A percentile compares a stretch with the other conserved stretches of the same genome.
Conservation (phyloP, 2,113 vertebrate species). For the Dicerorhinus sumatrensis region DNA sequence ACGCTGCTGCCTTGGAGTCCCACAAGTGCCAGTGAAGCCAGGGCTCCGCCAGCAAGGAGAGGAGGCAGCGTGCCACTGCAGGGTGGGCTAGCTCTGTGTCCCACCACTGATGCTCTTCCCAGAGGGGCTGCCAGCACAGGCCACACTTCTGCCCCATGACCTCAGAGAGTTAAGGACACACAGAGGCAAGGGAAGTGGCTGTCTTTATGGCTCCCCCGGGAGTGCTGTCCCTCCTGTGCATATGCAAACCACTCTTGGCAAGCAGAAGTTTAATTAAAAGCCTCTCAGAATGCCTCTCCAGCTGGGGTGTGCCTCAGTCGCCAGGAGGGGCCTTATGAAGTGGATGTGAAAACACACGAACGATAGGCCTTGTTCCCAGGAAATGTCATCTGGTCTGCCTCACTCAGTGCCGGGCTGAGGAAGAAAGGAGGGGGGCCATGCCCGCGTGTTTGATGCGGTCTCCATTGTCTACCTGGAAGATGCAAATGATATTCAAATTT, state of each 20-base stretch:
- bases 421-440: fast-evolving
- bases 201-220: conserved; percentile 66
- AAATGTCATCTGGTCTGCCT: conserved; percentile 76
- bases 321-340: conserved; percentile 75
- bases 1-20: conserved; percentile 45
- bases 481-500: conserved; percentile 89
- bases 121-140: conserved; percentile 9
- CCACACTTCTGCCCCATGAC: conserved; percentile 33
- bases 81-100: not conserved
- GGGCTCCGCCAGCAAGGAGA: conserved; percentile 55
- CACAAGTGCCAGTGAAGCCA: not conserved
- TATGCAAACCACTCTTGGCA: conserved; percentile 79
- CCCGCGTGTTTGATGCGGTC: not conserved
- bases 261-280: conserved; percentile 86
- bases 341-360: conserved; percentile 61
- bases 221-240: conserved; percentile 59
- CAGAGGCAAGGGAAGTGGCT: conserved; percentile 14
- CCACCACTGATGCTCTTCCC: not conserved
- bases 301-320: conserved; percentile 57
- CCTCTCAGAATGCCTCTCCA: conserved; percentile 77
- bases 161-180: conserved; percentile 30
- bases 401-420: conserved; percentile 40
- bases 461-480: conserved; percentile 87
- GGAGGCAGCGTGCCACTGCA: fast-evolving
- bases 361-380: conserved; percentile 56